phyloP scores from a whole-genome alignment of 2,888 invertebrate species.

The Seladonia tumulorum region DNA sequence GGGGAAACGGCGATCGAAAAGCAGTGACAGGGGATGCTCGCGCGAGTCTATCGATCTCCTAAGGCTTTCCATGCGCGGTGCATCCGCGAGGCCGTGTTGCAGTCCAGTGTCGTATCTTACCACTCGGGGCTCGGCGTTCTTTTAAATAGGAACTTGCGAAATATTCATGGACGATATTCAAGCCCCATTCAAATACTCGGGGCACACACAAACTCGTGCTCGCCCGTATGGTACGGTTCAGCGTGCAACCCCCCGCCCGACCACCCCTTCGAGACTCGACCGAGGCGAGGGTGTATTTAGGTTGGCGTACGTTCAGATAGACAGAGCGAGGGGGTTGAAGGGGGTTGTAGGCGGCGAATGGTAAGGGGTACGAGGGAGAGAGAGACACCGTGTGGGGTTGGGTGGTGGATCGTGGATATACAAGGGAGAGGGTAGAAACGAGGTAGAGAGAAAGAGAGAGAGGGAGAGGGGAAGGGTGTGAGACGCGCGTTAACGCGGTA shows the following conservation, averaged over 20 bases:
- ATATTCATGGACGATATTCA: constrained; percentile 80
- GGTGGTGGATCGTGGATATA: background rate
- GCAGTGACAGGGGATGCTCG: background rate
- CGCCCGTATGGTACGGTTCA: constrained; percentile 11
- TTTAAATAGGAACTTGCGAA: constrained; percentile 76
- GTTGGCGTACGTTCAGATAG: constrained; percentile 64
- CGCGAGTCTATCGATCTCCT: background rate
- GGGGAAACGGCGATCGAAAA: background rate
- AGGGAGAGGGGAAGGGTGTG: background rate
- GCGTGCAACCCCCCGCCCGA: constrained; percentile 33
- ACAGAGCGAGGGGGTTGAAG: constrained; percentile 4
- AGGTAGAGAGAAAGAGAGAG: background rate
- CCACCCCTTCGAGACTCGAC: constrained; percentile 28
- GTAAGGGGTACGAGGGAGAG: background rate
- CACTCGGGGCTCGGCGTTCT: constrained; percentile 65
- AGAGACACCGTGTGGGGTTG: background rate
- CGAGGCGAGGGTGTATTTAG: constrained; percentile 66
- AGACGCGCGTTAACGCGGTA: constrained; percentile 67
- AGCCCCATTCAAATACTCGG: constrained; percentile 74
- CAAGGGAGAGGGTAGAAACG: background rate
- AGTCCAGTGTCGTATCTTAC: constrained; percentile 71
- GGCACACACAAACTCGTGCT: constrained; percentile 5
- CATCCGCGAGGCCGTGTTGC: constrained; percentile 38
- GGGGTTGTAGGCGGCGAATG: constrained; percentile 7
- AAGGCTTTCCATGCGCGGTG: background rate